Evolutionary conservation across 2,888 invertebrate species (phyloP), one percentile per base, ranked within the genome.

Genomic region (Campoletis raptor): DNA sequence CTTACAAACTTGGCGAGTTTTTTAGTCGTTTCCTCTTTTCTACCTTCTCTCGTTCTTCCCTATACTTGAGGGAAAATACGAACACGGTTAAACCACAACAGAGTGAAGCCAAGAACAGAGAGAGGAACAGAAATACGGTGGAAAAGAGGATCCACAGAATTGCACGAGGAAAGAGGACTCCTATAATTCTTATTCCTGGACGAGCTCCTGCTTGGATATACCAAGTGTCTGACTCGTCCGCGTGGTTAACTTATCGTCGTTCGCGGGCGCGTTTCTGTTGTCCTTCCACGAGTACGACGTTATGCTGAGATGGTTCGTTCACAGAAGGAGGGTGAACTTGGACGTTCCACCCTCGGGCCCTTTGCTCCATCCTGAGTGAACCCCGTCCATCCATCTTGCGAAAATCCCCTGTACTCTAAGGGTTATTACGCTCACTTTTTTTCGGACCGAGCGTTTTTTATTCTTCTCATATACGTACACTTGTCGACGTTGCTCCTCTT

Each of bases 151-250:
- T 67, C 48, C 48, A 61, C 10, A 30, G 80, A 72, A 81, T 61
- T 45, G 85, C 67, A 54, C 73, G 81, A 83, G 82, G 48, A 69
- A 77, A 76, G 69, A 79, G 74, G 79, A 73, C 85, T 76, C 85
- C 87, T 88, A 90, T 89, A 89, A 90, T 91, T 90, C 89, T 91
- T 90, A 90, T 92, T 90, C 88, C 86, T 85, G 88, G 40, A 72
- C 82, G 78, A 77, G 61, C 83, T 61, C 67, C 37, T 57, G 72
- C 83, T 72, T 79, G 70, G 76, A 76, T 80, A 78, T 86, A 82
- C 80, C 81, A 72, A 85, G 83, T 74, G 85, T 85, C 85, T 74
- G 74, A 69, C 85, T 81, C 87, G 89, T 91, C 89, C 88, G 82
- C 85, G 87, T 64, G 87, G 89, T 90, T 90, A 90, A 92, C 89